Percentiles rank a stretch among this genome's conserved stretches.
Conservation (phyloP, 2,797 vertebrate species). For the Eleutherodactylus coqui region DNA sequence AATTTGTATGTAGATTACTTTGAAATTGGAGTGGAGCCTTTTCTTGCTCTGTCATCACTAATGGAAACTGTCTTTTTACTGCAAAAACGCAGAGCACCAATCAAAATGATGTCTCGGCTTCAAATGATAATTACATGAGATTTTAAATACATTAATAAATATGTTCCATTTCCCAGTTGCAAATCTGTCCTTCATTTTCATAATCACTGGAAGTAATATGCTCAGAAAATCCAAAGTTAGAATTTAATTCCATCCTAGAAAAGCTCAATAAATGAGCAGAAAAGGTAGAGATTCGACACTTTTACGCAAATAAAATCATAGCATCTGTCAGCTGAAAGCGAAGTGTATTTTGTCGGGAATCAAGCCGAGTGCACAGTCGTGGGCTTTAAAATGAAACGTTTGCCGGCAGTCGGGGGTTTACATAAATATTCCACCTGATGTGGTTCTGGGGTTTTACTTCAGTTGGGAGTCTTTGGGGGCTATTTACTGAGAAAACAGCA, state of each 20-base stretch:
- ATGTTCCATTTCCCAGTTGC: conserved; percentile 29
- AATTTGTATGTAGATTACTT: conserved; percentile 59
- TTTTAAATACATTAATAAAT: conserved; percentile 64
- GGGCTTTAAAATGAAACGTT: conserved; percentile 22
- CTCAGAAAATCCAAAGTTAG: conserved; percentile 56
- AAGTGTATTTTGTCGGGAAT: conserved; percentile 11
- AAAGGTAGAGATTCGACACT: conserved; percentile 22
- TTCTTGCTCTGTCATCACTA: conserved; percentile 55
- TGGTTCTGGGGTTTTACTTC: not conserved
- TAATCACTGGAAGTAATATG: conserved; percentile 43
- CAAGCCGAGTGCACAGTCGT: not conserved
- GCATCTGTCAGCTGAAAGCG: conserved; percentile 37
- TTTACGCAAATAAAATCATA: conserved; percentile 34
- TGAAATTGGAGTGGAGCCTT: conserved; percentile 48
- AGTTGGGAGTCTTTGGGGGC: not conserved
- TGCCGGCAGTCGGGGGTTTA: not conserved
- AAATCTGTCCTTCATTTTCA: conserved; percentile 64
- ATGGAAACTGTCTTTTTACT: conserved; percentile 45
- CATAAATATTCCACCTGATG: not conserved
- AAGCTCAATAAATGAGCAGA: conserved; percentile 40
- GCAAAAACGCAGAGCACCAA: conserved; percentile 14
- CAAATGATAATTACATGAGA: conserved; percentile 54
- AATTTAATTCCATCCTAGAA: conserved; percentile 60
- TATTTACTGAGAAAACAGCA: not conserved
- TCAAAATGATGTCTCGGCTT: conserved; percentile 23